Percentiles rank a stretch among this genome's conserved stretches.
phyloP scores from a whole-genome alignment of 2,113 vertebrate genomes.

The Hippocampus mohnikei region DNA sequence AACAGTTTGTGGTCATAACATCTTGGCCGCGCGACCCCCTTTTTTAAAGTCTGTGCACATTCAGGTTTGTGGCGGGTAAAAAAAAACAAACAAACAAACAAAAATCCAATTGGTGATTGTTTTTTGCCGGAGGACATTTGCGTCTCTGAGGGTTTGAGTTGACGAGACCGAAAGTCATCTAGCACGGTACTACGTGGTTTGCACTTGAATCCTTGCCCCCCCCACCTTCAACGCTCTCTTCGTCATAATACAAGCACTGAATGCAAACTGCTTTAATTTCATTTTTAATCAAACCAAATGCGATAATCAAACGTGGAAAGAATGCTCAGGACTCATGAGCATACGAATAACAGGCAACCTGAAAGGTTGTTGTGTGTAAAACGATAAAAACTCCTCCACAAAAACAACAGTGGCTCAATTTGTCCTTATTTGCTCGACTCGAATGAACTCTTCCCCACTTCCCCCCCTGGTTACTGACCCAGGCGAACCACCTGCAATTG shows the following conservation, averaged over 20 bases:
- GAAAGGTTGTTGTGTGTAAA: slow-evolving; percentile 25
- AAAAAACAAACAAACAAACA: neutral
- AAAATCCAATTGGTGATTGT: neutral
- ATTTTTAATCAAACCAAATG: slow-evolving; percentile 1
- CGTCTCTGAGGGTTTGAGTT: neutral
- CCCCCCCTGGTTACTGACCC: slow-evolving; percentile 66
- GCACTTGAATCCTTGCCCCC: neutral
- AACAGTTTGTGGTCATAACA: neutral
- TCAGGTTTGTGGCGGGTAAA: neutral
- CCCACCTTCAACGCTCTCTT: neutral
- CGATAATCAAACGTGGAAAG: neutral
- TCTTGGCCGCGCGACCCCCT: neutral
- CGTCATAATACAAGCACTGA: neutral
- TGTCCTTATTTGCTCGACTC: slow-evolving; percentile 64
- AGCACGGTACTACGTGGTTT: neutral
- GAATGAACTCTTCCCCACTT: slow-evolving; percentile 73
- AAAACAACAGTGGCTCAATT: slow-evolving; percentile 60
- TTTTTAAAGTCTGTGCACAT: neutral
- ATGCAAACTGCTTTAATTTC: slow-evolving; percentile 5
- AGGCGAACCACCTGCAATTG: slow-evolving; percentile 64
- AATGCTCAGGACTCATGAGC: slow-evolving; percentile 5
- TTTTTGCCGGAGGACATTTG: slow-evolving; percentile 6
- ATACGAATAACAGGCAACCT: slow-evolving; percentile 7
- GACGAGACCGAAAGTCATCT: neutral
- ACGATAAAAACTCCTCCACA: slow-evolving; percentile 25